Percentiles rank a stretch among this genome's conserved stretches.
phyloP scores from a whole-genome alignment of 1,140 invertebrate genomes.

The Mactra quadrangularis region DNA sequence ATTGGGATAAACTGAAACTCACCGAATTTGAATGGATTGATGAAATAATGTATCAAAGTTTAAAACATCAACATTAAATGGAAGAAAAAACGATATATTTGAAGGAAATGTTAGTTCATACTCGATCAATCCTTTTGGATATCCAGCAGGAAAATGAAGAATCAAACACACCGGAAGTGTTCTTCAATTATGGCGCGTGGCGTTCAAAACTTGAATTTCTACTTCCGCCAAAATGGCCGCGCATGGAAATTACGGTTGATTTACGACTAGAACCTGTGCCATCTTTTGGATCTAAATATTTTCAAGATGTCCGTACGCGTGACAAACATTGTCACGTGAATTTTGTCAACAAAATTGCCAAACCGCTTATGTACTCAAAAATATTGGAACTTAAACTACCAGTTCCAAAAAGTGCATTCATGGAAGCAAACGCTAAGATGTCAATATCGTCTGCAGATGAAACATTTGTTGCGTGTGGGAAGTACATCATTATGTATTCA shows the following conservation, averaged over 20 bases:
- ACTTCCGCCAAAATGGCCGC: slow-evolving; percentile 44
- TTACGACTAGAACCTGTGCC: slow-evolving; percentile 28
- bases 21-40: slow-evolving; percentile 28
- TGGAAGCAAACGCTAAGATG: slow-evolving; percentile 46
- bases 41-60: neutral
- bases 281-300: slow-evolving; percentile 32
- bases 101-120: slow-evolving; percentile 24
- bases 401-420: slow-evolving; percentile 35
- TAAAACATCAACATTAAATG: slow-evolving; percentile 16
- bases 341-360: slow-evolving; percentile 32
- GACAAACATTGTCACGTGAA: slow-evolving; percentile 38
- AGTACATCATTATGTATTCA: slow-evolving; percentile 49
- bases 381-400: slow-evolving; percentile 32
- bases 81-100: slow-evolving; percentile 47
- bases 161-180: slow-evolving; percentile 32
- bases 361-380: slow-evolving; percentile 36
- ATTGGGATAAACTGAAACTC: slow-evolving; percentile 36
- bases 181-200: slow-evolving; percentile 14
- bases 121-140: neutral
- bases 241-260: slow-evolving; percentile 17
- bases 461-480: slow-evolving; percentile 45
- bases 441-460: slow-evolving; percentile 44
- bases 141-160: slow-evolving; percentile 23
- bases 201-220: slow-evolving; percentile 28
- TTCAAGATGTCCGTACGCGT: neutral